Evolutionary conservation across 2,888 invertebrate genomes (phyloP).

Genomic region (Ceraclea dissimilis): DNA sequence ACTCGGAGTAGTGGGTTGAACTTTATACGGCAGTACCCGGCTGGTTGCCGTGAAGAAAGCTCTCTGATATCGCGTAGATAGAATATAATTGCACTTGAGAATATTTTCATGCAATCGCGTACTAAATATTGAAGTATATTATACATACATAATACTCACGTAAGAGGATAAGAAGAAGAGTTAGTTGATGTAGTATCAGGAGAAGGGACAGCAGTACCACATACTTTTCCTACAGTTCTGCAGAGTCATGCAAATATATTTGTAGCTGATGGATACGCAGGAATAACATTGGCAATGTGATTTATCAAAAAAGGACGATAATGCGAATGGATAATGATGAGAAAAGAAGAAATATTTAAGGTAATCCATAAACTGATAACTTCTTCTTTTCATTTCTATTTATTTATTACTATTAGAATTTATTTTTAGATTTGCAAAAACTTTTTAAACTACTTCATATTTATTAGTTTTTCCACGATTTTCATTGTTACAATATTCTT

Average conservation of each 20-base stretch:
- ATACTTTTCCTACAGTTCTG: constrained; percentile 5
- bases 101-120: constrained; percentile 1
- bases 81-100: background rate
- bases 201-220: too few species aligned
- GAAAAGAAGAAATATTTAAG: constrained; percentile 3
- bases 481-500: too few species aligned
- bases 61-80: background rate
- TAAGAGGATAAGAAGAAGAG: too few species aligned
- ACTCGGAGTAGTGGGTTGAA: background rate
- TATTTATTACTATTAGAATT: too few species aligned
- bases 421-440: too few species aligned
- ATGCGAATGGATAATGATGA: constrained; percentile 4
- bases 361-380: background rate
- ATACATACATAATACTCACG: too few species aligned
- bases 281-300: constrained; percentile 16
- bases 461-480: too few species aligned
- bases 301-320: constrained; percentile 10
- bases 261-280: constrained; percentile 6
- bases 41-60: constrained; percentile 8
- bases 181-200: too few species aligned
- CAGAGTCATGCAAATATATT: constrained; percentile 14
- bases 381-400: too few species aligned
- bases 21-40: constrained; percentile 11
- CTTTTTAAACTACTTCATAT: too few species aligned
- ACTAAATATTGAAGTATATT: background rate